Evolutionary conservation across 1,140 invertebrate species (phyloP), one percentile per base, ranked within the genome.

Genomic region (Drosophila lacteicornis): DNA sequence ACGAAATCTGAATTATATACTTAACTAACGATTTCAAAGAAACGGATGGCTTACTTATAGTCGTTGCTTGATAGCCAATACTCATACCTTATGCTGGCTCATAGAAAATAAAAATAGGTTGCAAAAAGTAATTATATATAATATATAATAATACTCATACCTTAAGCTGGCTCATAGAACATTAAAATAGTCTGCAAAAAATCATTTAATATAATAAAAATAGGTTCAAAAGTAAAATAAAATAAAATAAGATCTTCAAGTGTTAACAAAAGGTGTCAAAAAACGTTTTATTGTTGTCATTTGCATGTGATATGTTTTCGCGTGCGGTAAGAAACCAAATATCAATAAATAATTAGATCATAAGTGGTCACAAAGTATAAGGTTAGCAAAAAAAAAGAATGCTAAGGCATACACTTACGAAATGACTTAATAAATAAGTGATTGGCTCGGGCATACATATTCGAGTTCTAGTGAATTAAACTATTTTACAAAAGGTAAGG

Each of bases 261-360:
- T 70, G 47, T 83, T 74, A 87, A 86, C 80, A 88, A 80, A 87
- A 77, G 46, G 66, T 60, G 71, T 80, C 45, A 83, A 30, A 68
- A 83, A 80, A 83, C 67, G 71, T 67, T 79, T 86, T 87, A 85
- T 84, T 84, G 75, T 58, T 74, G 58, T 58, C 75, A 87, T 73
- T 83, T 55, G 67, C n/a, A 45, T 51, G 40, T 87, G 83, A 87
- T 86, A 82, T 82, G 82, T 86, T 60, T 50, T 49, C 13, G 40
- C 49, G 51, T 66, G 45, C 46, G 60, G 47, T 78, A 88, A 70
- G 40, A 83, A 75, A 55, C 70, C 50, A 73, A 60, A 80, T 74
- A 53, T 63, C 50, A 77, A 77, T 77, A 65, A 87, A 84, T 80
- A 61, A 79, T 84, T 79, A 71, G 62, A 68, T 70, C 56, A 65